These are phyloP conservation scores for Drosophila tanythrix DNA, from an alignment of 2,888 invertebrate genomes.

Conservation along the genomic window DNA sequence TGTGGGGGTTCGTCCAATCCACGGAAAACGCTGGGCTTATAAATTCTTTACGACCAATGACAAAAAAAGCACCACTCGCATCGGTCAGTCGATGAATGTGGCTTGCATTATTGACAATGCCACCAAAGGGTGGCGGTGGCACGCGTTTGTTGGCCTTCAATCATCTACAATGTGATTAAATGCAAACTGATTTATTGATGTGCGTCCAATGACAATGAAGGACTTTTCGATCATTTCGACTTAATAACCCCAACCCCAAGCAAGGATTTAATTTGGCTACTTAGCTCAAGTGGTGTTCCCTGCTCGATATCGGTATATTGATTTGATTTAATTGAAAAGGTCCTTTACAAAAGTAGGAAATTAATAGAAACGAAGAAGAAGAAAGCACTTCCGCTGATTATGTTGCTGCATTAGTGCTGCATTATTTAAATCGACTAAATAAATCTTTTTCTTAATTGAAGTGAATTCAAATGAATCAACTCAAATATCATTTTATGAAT, in stretches of 20 bases:
- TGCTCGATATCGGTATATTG: neutral
- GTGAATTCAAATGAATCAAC: neutral
- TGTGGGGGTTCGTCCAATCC: neutral
- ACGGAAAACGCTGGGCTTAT: neutral
- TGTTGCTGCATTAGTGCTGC: neutral
- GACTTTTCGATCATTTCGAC: neutral
- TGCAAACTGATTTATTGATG: conserved; percentile 8
- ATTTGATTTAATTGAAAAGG: neutral
- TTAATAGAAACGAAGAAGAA: neutral
- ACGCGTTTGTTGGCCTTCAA: neutral
- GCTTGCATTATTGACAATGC: conserved; percentile 14
- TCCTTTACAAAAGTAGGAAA: neutral
- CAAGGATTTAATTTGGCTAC: neutral
- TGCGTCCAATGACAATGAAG: neutral
- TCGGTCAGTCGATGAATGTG: conserved; percentile 5
- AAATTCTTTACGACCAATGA: neutral
- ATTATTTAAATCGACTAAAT: neutral
- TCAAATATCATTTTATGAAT: neutral
- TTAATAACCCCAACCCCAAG: neutral
- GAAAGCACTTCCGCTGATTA: neutral
- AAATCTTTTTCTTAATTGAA: neutral
- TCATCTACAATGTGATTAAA: conserved; percentile 4
- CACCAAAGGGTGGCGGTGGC: neutral
- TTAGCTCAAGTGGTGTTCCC: neutral
- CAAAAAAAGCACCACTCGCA: neutral